Evolutionary conservation across 1,140 invertebrate genomes (phyloP), one percentile per base, ranked within the genome.

Genomic region (Cotesia chilonis): DNA sequence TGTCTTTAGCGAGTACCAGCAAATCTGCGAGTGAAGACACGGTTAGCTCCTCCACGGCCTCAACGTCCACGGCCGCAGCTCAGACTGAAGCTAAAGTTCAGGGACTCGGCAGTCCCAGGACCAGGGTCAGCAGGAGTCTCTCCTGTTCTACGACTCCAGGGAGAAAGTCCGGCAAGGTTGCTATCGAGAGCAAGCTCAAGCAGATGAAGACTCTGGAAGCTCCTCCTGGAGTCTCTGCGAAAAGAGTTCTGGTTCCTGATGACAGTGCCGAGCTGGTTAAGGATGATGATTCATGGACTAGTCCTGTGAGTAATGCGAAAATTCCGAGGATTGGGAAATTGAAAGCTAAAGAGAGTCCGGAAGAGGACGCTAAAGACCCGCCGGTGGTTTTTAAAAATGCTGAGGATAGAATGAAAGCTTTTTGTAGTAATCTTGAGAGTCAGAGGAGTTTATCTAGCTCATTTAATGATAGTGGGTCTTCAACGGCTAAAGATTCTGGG

Each of bases 341-440:
- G 7, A 17, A 37, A n/a, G 55, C n/a, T 57, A 10, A 38, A 12
- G 28, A 28, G 7, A 12, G 17, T 69, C 41, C 70, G 37, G 14
- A 38, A 52, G 55, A 59, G 12, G 9, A 20, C 6, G 7, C 17
- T 64, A 20, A 65, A 28, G 10, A 66, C 36, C 55, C 57, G 20
- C 20, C 77, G 28, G 54, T 5, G 59, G 5, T 79, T 61, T 73
- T 75, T 72, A 77, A 70, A 71, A 75, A 77, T 70, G 65, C 59
- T 38, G 72, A 77, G 63, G n/a, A 64, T 60, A 70, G 78, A 64
- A 47, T 77, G 12, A 67, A 52, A 14, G 70, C 55, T 35, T 75
- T 79, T 10, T 71, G 59, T 5, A 68, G 71, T 0, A 73, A 28
- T 71, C 5, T 74, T 9, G 12, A 76, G 20, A 38, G 59, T 0